A percentile compares a stretch with the other conserved stretches of the same genome.
Conservation (phyloP, 2,113 vertebrate genomes). For the Tachuris rubrigastra region DNA sequence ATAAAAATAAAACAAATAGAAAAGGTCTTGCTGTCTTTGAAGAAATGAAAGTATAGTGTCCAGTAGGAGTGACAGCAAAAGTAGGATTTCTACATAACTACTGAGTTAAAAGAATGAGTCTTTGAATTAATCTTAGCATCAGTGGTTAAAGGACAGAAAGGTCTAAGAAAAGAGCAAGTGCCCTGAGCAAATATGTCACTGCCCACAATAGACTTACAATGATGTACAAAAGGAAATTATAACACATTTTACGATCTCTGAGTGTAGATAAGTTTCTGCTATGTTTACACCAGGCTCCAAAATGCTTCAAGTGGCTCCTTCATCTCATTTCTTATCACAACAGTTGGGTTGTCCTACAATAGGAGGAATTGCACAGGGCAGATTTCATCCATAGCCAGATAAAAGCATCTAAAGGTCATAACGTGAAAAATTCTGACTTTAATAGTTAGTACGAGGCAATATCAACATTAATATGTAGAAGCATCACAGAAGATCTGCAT, state of each 20-base stretch:
- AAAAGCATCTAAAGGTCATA: neutral
- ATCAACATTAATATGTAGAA: neutral
- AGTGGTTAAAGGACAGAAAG: neutral
- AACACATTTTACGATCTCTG: neutral
- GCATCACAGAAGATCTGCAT: neutral
- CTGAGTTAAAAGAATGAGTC: neutral
- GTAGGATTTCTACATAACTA: neutral
- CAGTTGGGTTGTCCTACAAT: neutral
- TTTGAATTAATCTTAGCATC: neutral
- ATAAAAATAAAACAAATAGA: neutral
- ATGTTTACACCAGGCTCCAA: neutral
- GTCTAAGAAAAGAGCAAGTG: neutral
- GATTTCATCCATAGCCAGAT: neutral
- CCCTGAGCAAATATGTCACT: neutral
- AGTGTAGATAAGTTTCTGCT: neutral
- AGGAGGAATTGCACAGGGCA: neutral
- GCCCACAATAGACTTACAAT: neutral
- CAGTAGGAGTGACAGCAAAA: neutral
- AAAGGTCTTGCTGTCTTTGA: neutral
- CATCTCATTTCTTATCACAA: accelerated
- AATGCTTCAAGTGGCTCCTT: neutral
- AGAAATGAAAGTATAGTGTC: neutral
- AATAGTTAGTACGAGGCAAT: neutral
- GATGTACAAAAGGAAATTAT: neutral
- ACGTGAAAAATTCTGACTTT: neutral